phyloP scores from a whole-genome alignment of 1,140 invertebrate genomes.

The Glomeris maerens region DNA sequence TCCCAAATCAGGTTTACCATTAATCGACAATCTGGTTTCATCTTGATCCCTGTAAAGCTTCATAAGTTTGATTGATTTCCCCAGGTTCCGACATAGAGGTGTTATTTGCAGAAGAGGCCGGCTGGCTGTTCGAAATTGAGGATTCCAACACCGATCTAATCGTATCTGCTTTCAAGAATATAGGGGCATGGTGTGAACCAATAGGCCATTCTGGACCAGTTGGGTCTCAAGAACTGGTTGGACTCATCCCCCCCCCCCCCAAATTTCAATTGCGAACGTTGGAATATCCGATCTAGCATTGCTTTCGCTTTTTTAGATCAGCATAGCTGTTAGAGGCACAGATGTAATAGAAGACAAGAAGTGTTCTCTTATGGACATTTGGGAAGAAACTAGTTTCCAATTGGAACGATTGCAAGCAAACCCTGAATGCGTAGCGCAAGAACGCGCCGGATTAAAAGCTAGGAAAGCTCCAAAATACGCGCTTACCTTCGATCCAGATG shows the following conservation, averaged over 20 bases:
- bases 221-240: slow-evolving; percentile 48
- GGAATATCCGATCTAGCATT: slow-evolving; percentile 9
- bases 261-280: slow-evolving; percentile 7
- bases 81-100: slow-evolving; percentile 39
- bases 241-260: slow-evolving; percentile 13
- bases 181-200: slow-evolving; percentile 45
- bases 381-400: slow-evolving; percentile 91
- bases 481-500: slow-evolving; percentile 52
- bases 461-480: slow-evolving; percentile 31
- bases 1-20: background rate
- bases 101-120: slow-evolving; percentile 82
- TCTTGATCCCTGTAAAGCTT: too few species aligned
- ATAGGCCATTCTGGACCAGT: slow-evolving; percentile 54
- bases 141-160: slow-evolving; percentile 41
- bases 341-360: slow-evolving; percentile 48
- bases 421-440: slow-evolving; percentile 56
- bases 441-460: slow-evolving; percentile 30
- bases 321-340: slow-evolving; percentile 43
- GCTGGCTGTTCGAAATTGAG: slow-evolving; percentile 74
- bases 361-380: slow-evolving; percentile 53
- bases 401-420: slow-evolving; percentile 74
- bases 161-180: slow-evolving; percentile 40
- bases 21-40: slow-evolving; percentile 7
- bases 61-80: background rate
- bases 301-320: slow-evolving; percentile 30